Conservation (phyloP, 37 sponge, comb jelly and placozoan species). For the Beroe forskalii region DNA sequence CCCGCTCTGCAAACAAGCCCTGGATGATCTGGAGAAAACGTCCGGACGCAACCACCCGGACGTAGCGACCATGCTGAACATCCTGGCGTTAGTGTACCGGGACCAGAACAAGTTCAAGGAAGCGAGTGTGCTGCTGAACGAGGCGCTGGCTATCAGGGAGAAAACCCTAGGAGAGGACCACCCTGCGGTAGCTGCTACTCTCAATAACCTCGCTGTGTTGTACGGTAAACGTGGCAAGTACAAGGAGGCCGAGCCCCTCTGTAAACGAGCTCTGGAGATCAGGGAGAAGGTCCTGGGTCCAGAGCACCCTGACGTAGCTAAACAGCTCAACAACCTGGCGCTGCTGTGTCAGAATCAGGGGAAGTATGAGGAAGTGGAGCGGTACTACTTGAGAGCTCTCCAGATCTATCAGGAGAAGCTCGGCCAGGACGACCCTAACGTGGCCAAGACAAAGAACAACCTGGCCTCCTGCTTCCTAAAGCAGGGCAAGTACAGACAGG, state of each 20-base stretch:
- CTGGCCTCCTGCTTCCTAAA: constrained; percentile 92
- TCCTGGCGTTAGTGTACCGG: constrained; percentile 88
- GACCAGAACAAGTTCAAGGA: constrained; percentile 91
- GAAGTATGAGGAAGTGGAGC: constrained; percentile 96
- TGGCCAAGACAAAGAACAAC: constrained; percentile 85
- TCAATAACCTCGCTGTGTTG: constrained; percentile 84
- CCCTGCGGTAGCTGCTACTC: constrained; percentile 84
- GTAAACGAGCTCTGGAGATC: constrained; percentile 75
- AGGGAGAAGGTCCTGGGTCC: constrained; percentile 81
- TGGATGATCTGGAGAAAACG: constrained; percentile 81
- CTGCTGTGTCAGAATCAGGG: constrained; percentile 91
- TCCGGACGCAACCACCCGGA: constrained; percentile 84
- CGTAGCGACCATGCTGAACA: constrained; percentile 89
- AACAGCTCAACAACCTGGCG: constrained; percentile 90
- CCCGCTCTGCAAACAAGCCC: constrained; percentile 88
- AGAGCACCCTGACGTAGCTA: constrained; percentile 95
- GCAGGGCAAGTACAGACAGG: constrained; percentile 92
- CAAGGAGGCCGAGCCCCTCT: constrained; percentile 72
- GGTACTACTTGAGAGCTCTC: constrained; percentile 89
- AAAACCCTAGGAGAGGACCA: constrained; percentile 76
- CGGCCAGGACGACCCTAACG: constrained; percentile 89
- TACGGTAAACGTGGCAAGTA: constrained; percentile 79
- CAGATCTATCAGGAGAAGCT: constrained; percentile 89
- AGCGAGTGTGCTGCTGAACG: constrained; percentile 76
- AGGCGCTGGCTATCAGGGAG: constrained; percentile 89